Evolutionary conservation across 2,888 invertebrate species (phyloP).

Genomic region (Rhagonycha lutea): DNA sequence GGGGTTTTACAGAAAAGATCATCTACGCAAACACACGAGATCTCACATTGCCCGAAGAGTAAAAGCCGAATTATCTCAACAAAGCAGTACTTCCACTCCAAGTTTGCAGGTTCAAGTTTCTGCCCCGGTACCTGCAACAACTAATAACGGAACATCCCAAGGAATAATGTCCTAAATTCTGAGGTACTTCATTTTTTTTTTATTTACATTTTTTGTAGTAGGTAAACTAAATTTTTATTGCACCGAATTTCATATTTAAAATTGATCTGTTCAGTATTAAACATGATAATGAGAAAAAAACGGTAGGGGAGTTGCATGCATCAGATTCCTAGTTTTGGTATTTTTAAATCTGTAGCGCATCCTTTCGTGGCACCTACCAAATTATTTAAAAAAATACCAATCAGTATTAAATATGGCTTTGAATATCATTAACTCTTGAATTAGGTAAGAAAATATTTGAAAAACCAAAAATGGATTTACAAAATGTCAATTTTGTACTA

Average conservation of each 20-base stretch:
- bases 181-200: not conserved
- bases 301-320: too few species aligned
- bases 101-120: constrained; percentile 53
- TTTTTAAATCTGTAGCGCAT: not conserved
- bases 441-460: not conserved
- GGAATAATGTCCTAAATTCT: constrained; percentile 43
- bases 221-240: not conserved
- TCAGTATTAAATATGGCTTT: not conserved
- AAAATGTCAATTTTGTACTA: too few species aligned
- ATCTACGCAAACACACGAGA: constrained; percentile 81
- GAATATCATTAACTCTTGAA: not conserved
- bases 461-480: not conserved
- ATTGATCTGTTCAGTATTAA: not conserved
- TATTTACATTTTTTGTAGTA: not conserved
- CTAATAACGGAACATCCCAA: constrained; percentile 34
- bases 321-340: not conserved
- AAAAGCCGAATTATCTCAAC: constrained; percentile 81
- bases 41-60: constrained; percentile 84
- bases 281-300: not conserved
- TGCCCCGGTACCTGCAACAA: constrained; percentile 41
- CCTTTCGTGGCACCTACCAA: not conserved
- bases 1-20: constrained; percentile 88
- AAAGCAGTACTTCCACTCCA: constrained; percentile 47
- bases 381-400: not conserved
- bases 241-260: not conserved